Evolutionary conservation across 2,113 vertebrate species (phyloP), one percentile per base, ranked within the genome.

Genomic region (Suncus etruscus): DNA sequence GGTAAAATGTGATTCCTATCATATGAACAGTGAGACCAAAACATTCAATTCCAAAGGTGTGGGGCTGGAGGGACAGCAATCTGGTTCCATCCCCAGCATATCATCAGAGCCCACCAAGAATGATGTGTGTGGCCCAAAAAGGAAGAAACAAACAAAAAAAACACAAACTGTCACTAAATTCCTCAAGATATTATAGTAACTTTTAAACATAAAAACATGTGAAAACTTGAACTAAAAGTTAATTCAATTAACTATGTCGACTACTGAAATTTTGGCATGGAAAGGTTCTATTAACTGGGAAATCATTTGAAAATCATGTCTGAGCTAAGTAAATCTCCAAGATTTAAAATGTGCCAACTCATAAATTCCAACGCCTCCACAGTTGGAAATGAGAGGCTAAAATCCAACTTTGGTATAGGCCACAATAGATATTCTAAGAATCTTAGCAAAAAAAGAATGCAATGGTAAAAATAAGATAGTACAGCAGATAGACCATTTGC

Each of bases 161-260:
- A 39, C 39, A 39, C 39, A 39, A 92, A 79, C 63, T 31, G 78
- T 45, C 58, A 70, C 22, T 83, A 15, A 87, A 58, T 81, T 87
- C 25, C 16, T 86, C 27, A 68, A 58, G 29, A n/a, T 81, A 63
- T 22, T 22, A 0, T 70, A 20, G 72, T 81, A 51, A 91, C 12
- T 61, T 45, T 73, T 3, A 87, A 1, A 83, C 1, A 79, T 16
- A 72, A 0, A 76, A 0, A 76, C 3, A 48, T 6, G 2, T 92
- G 45, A 82, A 91, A 83, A 86, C 27, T 10, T 54, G 31, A 50
- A 27, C 78, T 20, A 10, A 66, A 6, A 66, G 25, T 29, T 66
- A 29, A 27, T 29, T 66, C 7, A 70, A 70, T 32, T 2, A 7
- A 16, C 3, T 45, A 70, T 6, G 54, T n/a, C 51, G 45, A 73